Conservation (phyloP, 2,888 invertebrate genomes). For the Tolmerus cingulatus region DNA sequence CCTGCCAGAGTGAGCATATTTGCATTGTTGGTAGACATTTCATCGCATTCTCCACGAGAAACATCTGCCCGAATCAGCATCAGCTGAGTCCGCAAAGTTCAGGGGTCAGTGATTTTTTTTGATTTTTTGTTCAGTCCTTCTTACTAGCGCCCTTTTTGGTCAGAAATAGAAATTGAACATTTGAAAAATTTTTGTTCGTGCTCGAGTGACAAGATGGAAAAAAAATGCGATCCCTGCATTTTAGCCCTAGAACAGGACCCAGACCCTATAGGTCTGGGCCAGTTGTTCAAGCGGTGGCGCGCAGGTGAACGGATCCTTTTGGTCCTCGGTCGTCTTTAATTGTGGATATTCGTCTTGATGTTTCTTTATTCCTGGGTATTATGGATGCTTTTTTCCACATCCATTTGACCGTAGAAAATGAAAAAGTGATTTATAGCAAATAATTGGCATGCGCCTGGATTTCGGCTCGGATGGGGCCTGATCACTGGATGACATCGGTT, state of each 20-base stretch:
- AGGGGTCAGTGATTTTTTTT: constrained; percentile 37
- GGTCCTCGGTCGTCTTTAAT: constrained; percentile 34
- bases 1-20: not conserved
- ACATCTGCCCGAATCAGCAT: constrained; percentile 27
- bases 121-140: not conserved
- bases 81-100: not conserved
- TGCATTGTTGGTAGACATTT: constrained; percentile 40
- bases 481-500: not conserved
- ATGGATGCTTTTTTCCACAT: constrained; percentile 15
- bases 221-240: not conserved
- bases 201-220: not conserved
- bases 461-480: not conserved
- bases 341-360: constrained; percentile 42
- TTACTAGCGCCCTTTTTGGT: constrained; percentile 2
- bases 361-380: constrained; percentile 26
- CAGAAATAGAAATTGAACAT: constrained; percentile 35
- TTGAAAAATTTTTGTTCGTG: constrained; percentile 8
- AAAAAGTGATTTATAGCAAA: constrained; percentile 42
- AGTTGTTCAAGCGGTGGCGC: not conserved
- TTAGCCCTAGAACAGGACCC: not conserved
- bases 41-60: constrained; percentile 18
- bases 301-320: constrained; percentile 10
- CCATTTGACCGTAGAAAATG: constrained; percentile 29
- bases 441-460: constrained; percentile 41
- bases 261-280: not conserved